Conservation (phyloP, 2,888 invertebrate species). For the Calliphora vomitoria region DNA sequence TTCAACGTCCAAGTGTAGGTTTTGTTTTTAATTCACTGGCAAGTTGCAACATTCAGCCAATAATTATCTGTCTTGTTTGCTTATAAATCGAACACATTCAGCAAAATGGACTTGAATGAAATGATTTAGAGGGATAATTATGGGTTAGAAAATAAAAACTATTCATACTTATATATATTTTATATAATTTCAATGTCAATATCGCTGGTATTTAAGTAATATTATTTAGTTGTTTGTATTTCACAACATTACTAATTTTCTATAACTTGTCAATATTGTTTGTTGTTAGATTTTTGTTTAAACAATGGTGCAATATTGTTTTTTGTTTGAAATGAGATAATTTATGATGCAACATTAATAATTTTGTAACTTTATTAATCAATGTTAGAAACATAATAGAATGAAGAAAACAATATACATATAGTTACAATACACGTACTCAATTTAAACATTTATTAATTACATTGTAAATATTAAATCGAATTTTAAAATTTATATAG, state of each 20-base stretch:
- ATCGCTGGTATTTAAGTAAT: not conserved
- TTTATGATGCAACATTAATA: not conserved
- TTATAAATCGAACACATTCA: not conserved
- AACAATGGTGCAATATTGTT: not conserved
- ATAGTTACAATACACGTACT: not conserved
- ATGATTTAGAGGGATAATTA: not conserved
- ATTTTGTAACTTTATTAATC: not conserved
- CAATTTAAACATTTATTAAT: not conserved
- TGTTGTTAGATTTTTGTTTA: not conserved
- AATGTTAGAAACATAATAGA: not conserved
- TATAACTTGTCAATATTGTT: not conserved
- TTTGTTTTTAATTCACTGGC: too few relatives aligned
- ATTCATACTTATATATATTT: not conserved
- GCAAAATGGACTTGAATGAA: not conserved
- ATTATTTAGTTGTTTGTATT: not conserved
- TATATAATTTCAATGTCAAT: conserved; percentile 1
- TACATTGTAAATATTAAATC: not conserved
- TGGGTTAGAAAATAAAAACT: not conserved
- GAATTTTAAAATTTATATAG: not conserved
- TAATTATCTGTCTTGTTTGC: not conserved
- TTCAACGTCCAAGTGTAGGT: not conserved
- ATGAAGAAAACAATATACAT: not conserved
- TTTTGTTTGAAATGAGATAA: not conserved
- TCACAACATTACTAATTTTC: not conserved
- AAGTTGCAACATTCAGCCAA: not conserved